Evolutionary conservation across 2,888 invertebrate species (phyloP).

Genomic region (Lacanobia wlatinum): DNA sequence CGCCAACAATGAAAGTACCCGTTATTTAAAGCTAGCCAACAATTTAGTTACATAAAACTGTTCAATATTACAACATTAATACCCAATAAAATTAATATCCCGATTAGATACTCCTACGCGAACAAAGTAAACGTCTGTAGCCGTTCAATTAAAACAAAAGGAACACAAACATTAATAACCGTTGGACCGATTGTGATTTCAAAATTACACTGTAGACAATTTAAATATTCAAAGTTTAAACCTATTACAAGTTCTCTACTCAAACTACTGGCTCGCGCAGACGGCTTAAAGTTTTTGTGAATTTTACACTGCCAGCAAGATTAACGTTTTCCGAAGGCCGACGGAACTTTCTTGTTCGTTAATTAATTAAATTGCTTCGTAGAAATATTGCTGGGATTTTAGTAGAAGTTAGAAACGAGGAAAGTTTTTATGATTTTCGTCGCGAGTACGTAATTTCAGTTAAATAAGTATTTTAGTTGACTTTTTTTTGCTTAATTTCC

Average conservation of each 20-base stretch:
- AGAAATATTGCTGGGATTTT: conserved; percentile 68
- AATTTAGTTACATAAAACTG: conserved; percentile 27
- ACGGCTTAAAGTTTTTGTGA: conserved; percentile 86
- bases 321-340: conserved; percentile 75
- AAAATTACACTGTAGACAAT: conserved; percentile 69
- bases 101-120: conserved; percentile 56
- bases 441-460: conserved; percentile 43
- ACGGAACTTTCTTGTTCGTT: conserved; percentile 75
- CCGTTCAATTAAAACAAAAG: conserved; percentile 66
- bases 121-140: conserved; percentile 55
- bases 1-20: neutral
- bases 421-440: conserved; percentile 44
- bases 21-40: conserved; percentile 5
- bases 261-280: conserved; percentile 76
- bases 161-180: conserved; percentile 66
- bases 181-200: conserved; percentile 64
- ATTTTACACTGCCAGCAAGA: conserved; percentile 83
- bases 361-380: conserved; percentile 81
- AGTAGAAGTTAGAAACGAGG: conserved; percentile 55
- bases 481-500: conserved; percentile 9
- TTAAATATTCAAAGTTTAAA: conserved; percentile 83
- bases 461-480: conserved; percentile 1
- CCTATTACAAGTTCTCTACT: conserved; percentile 83
- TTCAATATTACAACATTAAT: conserved; percentile 11
- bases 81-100: conserved; percentile 62